A percentile compares a stretch with the other conserved stretches of the same genome.
Conservation (phyloP, 2,797 vertebrate species). For the Pipistrellus pygmaeus region DNA sequence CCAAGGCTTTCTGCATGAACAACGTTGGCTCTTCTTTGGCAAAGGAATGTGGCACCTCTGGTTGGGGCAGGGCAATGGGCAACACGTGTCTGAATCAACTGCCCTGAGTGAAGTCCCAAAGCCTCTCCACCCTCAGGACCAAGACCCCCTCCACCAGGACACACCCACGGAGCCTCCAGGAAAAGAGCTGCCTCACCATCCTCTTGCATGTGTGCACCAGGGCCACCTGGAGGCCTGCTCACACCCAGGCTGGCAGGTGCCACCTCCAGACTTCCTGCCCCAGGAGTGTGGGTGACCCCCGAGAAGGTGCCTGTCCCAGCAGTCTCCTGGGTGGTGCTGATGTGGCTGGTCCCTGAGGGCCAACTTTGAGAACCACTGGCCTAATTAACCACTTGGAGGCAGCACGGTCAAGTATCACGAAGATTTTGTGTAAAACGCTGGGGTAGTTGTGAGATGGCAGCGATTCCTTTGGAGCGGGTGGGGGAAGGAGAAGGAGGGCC, state of each 20-base stretch:
- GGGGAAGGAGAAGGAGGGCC: not conserved
- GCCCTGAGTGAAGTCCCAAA: not conserved
- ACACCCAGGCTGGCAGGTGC: too few species aligned
- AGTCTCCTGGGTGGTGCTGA: not conserved
- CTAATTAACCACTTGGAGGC: not conserved
- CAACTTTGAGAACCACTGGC: not conserved
- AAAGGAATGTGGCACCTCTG: not conserved
- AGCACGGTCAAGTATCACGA: not conserved
- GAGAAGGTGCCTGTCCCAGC: not conserved
- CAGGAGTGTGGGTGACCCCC: not conserved
- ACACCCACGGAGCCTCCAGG: not conserved
- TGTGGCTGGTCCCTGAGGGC: not conserved
- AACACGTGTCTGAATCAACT: not conserved
- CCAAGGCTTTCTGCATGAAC: constrained; percentile 33
- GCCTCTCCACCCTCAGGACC: accelerated
- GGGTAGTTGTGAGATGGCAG: not conserved
- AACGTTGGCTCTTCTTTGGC: constrained; percentile 38
- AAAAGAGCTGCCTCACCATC: not conserved
- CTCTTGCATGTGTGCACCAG: accelerated
- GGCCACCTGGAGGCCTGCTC: not conserved
- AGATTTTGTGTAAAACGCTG: not conserved
- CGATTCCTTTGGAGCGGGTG: too few species aligned
- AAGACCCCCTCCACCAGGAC: not conserved
- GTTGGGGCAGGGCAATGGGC: not conserved
- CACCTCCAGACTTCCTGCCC: not conserved